Evolutionary conservation across 2,888 invertebrate species (phyloP).

Genomic region (Sisyra terminalis): DNA sequence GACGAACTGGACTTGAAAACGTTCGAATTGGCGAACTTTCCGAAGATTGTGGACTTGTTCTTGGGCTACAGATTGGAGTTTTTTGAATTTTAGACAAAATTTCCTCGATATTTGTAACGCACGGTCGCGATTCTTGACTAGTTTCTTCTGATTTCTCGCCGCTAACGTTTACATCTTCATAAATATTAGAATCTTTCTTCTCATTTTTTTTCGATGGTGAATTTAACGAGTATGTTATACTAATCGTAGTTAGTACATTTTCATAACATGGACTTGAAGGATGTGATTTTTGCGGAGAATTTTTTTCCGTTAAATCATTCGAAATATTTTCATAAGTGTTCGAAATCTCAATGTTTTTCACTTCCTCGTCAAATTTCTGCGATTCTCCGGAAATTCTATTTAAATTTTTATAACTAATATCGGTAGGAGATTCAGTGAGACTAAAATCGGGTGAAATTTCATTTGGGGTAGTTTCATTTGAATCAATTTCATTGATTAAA

Average conservation of each 20-base stretch:
- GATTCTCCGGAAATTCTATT: slow-evolving; percentile 25
- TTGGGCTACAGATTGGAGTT: background rate
- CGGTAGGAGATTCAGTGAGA: slow-evolving; percentile 24
- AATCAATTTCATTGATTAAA: slow-evolving; percentile 16
- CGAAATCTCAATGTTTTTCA: background rate
- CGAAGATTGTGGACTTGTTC: background rate
- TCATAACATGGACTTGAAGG: slow-evolving; percentile 34
- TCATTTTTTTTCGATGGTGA: slow-evolving; percentile 35
- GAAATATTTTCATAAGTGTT: slow-evolving; percentile 6
- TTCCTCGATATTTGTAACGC: slow-evolving; percentile 8
- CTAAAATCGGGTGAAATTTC: slow-evolving; percentile 15
- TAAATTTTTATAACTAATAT: slow-evolving; percentile 33
- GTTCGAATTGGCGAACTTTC: background rate
- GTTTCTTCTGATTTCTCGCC: slow-evolving; percentile 41
- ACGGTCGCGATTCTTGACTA: slow-evolving; percentile 22
- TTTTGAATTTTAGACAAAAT: slow-evolving; percentile 15
- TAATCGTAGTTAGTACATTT: slow-evolving; percentile 48
- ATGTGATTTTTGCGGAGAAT: slow-evolving; percentile 29
- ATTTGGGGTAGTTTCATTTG: slow-evolving; percentile 21
- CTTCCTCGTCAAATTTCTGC: slow-evolving; percentile 4
- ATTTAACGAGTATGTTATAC: slow-evolving; percentile 44
- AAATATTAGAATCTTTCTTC: slow-evolving; percentile 28
- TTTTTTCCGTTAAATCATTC: slow-evolving; percentile 17
- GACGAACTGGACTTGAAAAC: slow-evolving; percentile 25
- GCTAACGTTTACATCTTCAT: slow-evolving; percentile 37